Base-by-base conservation (phyloP, 2,888 invertebrate genomes). In the Drosophila incognita region DNA sequence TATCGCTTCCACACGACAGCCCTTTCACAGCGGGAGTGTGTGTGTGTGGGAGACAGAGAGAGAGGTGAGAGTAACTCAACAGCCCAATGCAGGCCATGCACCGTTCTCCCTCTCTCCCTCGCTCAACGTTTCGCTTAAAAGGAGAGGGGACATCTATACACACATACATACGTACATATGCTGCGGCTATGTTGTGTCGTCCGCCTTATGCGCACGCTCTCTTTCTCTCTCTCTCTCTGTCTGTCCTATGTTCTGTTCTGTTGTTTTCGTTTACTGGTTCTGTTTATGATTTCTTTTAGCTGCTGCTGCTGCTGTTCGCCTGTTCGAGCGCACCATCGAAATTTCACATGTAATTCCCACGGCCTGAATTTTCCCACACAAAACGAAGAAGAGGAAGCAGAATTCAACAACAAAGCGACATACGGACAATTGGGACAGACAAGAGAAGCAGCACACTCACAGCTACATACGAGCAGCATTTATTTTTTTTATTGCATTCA, bases 321-420 rank as follows among this genome's bases (percentile, higher is more conserved):
- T 92, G 91, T 88, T 92, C 84, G 70, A 69, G 87, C 89, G 92
- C 93, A 93, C 93, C 93, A 92, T 92, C 92, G 89, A 93, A 93
- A 93, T 92, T 92, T 92, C 91, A 92, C 86, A 92, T 92, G 92
- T 92, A 93, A 93, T 93, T 93, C 93, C 93, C 93, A 93, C 93
- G 93, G 92, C 92, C 91, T 91, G 90, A 91, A 92, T 93, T 92
- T 92, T 92, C 92, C 92, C 92, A 92, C 93, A 92, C 87, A 87
- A 81, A 79, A 59, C 72, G 85, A 81, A 81, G 87, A 88, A 84
- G 83, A 83, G 76, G 82, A 79, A 87, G 84, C 82, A 86, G 81
- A 78, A 76, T 76, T 76, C 87, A 84, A 75, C 80, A 82, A 76
- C 76, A 82, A 77, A 76, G 77, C 79, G 84, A 75, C 82, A 74